These are phyloP conservation scores for Agrochola circellaris DNA, from an alignment of 2,888 invertebrate species.

Conservation along the genomic window DNA sequence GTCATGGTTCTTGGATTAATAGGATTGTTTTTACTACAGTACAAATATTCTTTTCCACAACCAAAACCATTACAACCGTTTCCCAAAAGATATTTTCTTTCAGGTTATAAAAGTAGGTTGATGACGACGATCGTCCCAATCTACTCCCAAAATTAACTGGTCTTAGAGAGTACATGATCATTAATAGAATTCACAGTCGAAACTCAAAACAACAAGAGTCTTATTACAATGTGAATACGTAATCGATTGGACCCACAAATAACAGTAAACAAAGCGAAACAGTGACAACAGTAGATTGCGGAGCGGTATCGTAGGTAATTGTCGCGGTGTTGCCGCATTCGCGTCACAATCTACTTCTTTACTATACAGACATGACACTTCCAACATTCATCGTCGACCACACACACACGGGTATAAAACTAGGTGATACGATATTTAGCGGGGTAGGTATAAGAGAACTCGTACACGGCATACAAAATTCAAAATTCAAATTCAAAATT, in stretches of 20 bases:
- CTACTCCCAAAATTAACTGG: slow-evolving; percentile 7
- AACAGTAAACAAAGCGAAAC: slow-evolving; percentile 51
- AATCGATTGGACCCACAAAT: slow-evolving; percentile 44
- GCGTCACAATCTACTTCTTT: slow-evolving; percentile 15
- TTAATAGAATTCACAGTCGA: slow-evolving; percentile 19
- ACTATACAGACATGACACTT: slow-evolving; percentile 18
- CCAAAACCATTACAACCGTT: background rate
- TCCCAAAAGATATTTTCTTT: background rate
- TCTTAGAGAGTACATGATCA: slow-evolving; percentile 16
- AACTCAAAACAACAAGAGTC: slow-evolving; percentile 35
- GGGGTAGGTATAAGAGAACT: slow-evolving; percentile 7
- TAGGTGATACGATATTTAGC: background rate
- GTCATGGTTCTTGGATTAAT: background rate
- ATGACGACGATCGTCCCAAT: background rate
- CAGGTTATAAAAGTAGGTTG: slow-evolving; percentile 7
- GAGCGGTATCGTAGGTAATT: slow-evolving; percentile 56
- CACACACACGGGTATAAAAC: slow-evolving; percentile 27
- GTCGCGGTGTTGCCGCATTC: slow-evolving; percentile 57
- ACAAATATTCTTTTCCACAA: background rate
- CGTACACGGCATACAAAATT: background rate
- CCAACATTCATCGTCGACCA: background rate
- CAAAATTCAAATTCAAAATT: too few relatives aligned
- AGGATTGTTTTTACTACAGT: too few relatives aligned
- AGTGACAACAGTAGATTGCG: slow-evolving; percentile 50
- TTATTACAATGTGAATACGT: slow-evolving; percentile 40